phyloP scores from a whole-genome alignment of 1,140 invertebrate genomes.

The Rhizoglyphus robini region DNA sequence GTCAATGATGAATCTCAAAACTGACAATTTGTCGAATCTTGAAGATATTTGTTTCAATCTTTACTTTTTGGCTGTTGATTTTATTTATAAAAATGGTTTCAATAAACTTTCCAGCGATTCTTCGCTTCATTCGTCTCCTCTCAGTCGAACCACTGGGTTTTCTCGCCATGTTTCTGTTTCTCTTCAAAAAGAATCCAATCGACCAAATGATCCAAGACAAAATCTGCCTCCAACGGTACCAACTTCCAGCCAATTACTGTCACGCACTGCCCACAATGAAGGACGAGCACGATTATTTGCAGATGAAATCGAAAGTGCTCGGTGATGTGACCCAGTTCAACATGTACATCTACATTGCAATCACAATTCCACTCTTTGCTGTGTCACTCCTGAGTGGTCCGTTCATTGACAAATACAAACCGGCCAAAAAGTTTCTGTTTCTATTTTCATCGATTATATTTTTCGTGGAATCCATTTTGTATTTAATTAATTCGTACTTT shows the following conservation, averaged over 20 bases:
- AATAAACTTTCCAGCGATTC: background rate
- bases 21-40: too few species aligned
- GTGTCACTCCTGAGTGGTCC: slow-evolving; percentile 8
- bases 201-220: slow-evolving; percentile 42
- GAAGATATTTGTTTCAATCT: too few species aligned
- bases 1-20: too few species aligned
- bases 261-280: slow-evolving; percentile 3
- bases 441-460: background rate
- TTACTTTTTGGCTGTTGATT: too few species aligned
- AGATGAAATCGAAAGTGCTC: slow-evolving; percentile 6
- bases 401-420: slow-evolving; percentile 12
- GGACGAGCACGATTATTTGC: slow-evolving; percentile 6
- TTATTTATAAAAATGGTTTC: background rate
- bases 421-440: slow-evolving; percentile 7
- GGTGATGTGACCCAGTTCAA: slow-evolving; percentile 1
- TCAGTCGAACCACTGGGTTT: slow-evolving; percentile 6
- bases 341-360: background rate
- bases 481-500: background rate
- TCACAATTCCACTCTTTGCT: background rate
- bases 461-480: background rate
- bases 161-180: slow-evolving; percentile 7
- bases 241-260: slow-evolving; percentile 1
- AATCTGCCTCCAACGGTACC: background rate
- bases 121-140: background rate
- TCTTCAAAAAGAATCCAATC: background rate